Evolutionary conservation across 2,888 invertebrate genomes (phyloP), one percentile per base, ranked within the genome.

Genomic region (Clistopyga incitator): DNA sequence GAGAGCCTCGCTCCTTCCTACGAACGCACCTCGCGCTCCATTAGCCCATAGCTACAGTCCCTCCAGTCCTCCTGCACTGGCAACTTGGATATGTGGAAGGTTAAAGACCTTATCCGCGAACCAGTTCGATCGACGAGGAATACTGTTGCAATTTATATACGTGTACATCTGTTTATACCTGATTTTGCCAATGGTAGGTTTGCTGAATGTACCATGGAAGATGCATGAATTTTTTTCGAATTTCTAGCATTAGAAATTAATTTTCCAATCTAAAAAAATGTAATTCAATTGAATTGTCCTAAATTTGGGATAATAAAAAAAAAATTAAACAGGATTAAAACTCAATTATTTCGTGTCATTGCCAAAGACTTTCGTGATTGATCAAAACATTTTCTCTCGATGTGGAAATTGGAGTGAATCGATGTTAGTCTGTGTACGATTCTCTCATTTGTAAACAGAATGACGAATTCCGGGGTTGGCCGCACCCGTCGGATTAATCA

Each of bases 51-150:
- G 61, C 67, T 76, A 71, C 65, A 38, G 15, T 61, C 45, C 59
- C 50, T 50, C 25, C 4, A 15, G n/a, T 50, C 29, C 29, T 50
- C 29, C 29, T 29, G 47, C 47, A 76, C 59, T 79, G 59, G 25
- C 42, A 75, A 83, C 83, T 54, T 61, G 76, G 20, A 23, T 82
- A 52, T 76, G 67, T 67, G 52, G 72, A 79, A 82, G 79, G 76
- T 82, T 79, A 80, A 80, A 79, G 81, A 81, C 78, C 89, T 88
- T 88, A 87, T 87, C 87, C 85, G 87, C 89, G 87, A 89, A 89
- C 89, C 88, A 88, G 88, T 89, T 85, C 87, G 88, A 88, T 88
- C 86, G 85, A 84, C 86, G 88, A 86, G 88, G 86, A 89, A 78
- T 82, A 78, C 78, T 67, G 78, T 47, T 61, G 54, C 25, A 3